These are phyloP conservation scores for Theristicus caerulescens DNA, from an alignment of 2,113 vertebrate genomes.

Conservation along the genomic window DNA sequence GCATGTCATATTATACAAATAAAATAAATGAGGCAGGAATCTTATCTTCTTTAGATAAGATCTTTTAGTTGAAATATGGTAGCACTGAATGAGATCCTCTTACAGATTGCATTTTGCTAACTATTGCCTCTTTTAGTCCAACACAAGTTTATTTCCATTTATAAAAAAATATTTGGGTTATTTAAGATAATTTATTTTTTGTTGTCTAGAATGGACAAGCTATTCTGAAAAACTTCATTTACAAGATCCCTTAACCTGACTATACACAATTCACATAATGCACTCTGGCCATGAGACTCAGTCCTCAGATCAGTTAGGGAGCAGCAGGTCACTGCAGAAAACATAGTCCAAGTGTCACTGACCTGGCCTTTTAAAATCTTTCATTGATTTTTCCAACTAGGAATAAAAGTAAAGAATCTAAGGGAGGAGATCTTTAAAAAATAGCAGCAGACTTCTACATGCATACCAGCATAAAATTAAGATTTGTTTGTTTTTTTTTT, in stretches of 20 bases:
- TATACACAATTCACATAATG: neutral
- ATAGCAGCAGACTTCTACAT: neutral
- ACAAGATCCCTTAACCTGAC: neutral
- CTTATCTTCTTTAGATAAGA: neutral
- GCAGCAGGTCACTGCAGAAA: neutral
- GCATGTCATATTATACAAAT: neutral
- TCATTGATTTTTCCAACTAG: neutral
- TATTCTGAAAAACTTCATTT: neutral
- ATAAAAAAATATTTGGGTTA: neutral
- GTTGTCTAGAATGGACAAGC: neutral
- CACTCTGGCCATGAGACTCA: neutral
- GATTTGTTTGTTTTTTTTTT: neutral
- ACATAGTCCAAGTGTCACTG: neutral
- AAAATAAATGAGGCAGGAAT: neutral
- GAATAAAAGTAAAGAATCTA: neutral
- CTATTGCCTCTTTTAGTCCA: neutral
- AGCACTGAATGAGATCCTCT: neutral
- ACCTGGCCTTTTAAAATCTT: neutral
- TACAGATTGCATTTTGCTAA: neutral
- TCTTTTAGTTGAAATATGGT: neutral
- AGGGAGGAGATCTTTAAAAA: neutral
- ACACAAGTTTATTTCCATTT: neutral
- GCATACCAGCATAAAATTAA: neutral
- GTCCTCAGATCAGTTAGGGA: neutral
- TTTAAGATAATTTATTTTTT: neutral